Percentiles rank a stretch among this genome's conserved stretches.
Evolutionary conservation across 2,888 invertebrate genomes (phyloP).

Genomic region (Lithodes maja): DNA sequence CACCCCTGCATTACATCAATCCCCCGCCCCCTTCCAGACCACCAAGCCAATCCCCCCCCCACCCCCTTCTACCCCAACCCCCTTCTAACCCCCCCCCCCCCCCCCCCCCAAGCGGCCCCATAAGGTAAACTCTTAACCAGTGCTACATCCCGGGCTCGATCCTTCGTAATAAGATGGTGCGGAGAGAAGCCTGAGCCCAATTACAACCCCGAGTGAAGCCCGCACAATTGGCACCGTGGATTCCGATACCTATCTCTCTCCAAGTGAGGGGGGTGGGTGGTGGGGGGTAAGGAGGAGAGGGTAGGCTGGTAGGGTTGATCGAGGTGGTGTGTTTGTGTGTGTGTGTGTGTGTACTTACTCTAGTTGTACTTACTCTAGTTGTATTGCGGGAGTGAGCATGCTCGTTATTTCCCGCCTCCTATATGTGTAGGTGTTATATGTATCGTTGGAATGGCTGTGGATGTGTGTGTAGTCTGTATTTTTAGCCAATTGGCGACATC

Average conservation of each 20-base stretch:
- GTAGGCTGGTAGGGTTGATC: no score
- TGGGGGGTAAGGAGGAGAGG: no score
- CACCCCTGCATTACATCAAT: neutral
- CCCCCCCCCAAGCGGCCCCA: neutral
- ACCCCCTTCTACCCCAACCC: neutral
- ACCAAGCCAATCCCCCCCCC: neutral
- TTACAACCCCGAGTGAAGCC: neutral
- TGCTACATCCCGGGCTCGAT: neutral
- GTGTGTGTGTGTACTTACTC: no score
- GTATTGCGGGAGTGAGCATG: no score
- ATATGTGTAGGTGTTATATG: no score
- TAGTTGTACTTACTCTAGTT: no score
- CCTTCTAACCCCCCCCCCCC: neutral
- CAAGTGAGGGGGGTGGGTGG: neutral
- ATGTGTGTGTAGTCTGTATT: no score
- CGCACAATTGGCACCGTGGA: neutral
- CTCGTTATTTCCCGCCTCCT: no score
- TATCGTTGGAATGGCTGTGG: no score
- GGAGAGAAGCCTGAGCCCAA: neutral
- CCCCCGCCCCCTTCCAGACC: neutral
- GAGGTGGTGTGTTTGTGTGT: no score
- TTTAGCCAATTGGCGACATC: no score
- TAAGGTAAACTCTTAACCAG: conserved; percentile 1
- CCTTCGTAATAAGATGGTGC: neutral
- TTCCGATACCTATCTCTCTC: neutral